These are phyloP conservation scores for Xanthorhoe spadicearia DNA, from an alignment of 2,888 invertebrate species.

Conservation along the genomic window DNA sequence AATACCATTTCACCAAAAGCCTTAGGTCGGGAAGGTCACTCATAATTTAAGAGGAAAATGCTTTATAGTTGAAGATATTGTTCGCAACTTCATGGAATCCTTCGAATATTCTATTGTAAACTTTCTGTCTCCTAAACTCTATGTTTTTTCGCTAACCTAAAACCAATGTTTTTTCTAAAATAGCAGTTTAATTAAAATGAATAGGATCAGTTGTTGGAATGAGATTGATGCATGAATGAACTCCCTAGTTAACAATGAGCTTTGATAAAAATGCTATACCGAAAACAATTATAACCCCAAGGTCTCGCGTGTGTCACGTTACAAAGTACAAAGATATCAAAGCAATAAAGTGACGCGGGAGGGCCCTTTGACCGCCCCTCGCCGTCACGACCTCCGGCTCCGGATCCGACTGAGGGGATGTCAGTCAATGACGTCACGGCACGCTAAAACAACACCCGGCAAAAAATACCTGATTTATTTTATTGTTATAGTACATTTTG, in stretches of 20 bases:
- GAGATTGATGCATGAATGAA: neutral
- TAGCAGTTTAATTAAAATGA: neutral
- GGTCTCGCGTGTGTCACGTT: neutral
- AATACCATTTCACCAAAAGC: constrained; percentile 8
- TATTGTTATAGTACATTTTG: constrained; percentile 13
- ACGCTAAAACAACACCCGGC: constrained; percentile 6
- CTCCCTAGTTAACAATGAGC: neutral
- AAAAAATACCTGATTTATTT: constrained; percentile 14
- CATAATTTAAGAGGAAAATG: neutral
- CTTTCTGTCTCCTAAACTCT: too few relatives aligned
- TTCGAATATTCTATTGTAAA: neutral
- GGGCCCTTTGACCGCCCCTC: constrained; percentile 8
- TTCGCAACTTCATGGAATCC: neutral
- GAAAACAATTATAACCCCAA: constrained; percentile 1
- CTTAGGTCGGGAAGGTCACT: constrained; percentile 4
- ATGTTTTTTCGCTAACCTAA: too few relatives aligned
- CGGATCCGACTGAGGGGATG: constrained; percentile 10
- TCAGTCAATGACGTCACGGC: constrained; percentile 20
- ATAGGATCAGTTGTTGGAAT: neutral
- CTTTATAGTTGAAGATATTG: constrained; percentile 2
- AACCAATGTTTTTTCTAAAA: too few relatives aligned
- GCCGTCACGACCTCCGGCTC: constrained; percentile 1
- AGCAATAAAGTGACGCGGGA: constrained; percentile 5
- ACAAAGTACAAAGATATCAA: constrained; percentile 20
- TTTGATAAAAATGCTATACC: neutral